phyloP scores from a whole-genome alignment of 2,888 invertebrate genomes.

The Tetranychus truncatus region DNA sequence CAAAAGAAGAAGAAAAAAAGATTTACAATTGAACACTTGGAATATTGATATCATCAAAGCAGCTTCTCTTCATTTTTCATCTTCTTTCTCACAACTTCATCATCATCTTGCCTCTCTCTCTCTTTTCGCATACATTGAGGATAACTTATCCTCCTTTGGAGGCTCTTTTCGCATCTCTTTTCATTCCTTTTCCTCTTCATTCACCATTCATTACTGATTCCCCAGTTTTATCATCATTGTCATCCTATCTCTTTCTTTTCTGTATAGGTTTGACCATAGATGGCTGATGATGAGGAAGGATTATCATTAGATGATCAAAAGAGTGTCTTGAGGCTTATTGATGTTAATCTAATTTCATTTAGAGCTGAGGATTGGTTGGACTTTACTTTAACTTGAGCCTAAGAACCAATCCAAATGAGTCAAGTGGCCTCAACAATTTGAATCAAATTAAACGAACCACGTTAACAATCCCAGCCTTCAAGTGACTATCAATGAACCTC shows the following conservation, averaged over 20 bases:
- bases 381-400: not conserved
- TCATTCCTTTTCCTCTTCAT: not conserved
- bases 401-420: not conserved
- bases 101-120: not conserved
- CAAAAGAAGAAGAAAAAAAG: not conserved
- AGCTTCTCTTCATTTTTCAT: not conserved
- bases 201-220: not conserved
- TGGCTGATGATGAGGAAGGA: not conserved
- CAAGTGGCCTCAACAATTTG: not conserved
- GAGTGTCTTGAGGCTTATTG: not conserved
- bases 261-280: not conserved
- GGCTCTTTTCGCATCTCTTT: not conserved
- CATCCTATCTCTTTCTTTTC: not conserved
- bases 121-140: not conserved
- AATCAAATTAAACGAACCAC: not conserved
- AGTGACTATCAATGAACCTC: constrained; percentile 1
- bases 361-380: not conserved
- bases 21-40: not conserved
- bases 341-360: constrained; percentile 1
- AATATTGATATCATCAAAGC: not conserved
- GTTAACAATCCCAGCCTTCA: not conserved
- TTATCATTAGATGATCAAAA: not conserved
- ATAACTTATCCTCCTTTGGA: not conserved
- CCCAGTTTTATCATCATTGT: not conserved
- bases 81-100: not conserved